Evolutionary conservation across 2,113 vertebrate species (phyloP).

Genomic region (Dascyllus trimaculatus): DNA sequence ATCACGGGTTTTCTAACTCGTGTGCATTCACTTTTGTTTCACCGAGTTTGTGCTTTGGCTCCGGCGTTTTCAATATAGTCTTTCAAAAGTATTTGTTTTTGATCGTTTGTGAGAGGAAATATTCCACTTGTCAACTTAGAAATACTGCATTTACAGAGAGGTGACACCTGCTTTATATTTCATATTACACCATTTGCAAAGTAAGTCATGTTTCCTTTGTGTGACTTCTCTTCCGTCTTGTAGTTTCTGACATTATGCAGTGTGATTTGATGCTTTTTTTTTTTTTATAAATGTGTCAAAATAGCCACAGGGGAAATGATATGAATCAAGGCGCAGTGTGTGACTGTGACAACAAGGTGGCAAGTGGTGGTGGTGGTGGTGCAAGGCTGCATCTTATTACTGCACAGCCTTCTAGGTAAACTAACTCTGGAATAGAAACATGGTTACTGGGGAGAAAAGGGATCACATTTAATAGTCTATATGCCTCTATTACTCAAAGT

Average conservation of each 20-base stretch:
- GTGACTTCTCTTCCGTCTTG: background rate
- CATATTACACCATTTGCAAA: background rate
- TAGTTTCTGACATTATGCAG: background rate
- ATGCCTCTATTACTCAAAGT: background rate
- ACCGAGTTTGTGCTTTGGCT: too few species aligned
- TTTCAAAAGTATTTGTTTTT: too few species aligned
- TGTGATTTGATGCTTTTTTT: background rate
- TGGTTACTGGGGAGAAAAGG: background rate
- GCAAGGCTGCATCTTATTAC: conserved; percentile 2
- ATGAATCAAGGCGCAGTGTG: background rate
- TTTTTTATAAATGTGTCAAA: conserved; percentile 6
- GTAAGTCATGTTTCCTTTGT: background rate
- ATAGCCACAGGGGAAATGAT: background rate
- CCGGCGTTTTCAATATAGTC: too few species aligned
- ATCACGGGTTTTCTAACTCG: too few species aligned
- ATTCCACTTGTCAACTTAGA: too few species aligned
- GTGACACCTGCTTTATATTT: background rate
- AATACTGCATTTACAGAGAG: too few species aligned
- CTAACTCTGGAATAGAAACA: background rate
- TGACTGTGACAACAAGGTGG: background rate
- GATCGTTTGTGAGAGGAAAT: too few species aligned
- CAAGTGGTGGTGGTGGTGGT: background rate
- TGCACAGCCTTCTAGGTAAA: conserved; percentile 14
- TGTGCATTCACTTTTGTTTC: too few species aligned
- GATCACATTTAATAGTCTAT: background rate